Evolutionary conservation across 2,113 vertebrate genomes (phyloP).

Genomic region (Uria aalge): DNA sequence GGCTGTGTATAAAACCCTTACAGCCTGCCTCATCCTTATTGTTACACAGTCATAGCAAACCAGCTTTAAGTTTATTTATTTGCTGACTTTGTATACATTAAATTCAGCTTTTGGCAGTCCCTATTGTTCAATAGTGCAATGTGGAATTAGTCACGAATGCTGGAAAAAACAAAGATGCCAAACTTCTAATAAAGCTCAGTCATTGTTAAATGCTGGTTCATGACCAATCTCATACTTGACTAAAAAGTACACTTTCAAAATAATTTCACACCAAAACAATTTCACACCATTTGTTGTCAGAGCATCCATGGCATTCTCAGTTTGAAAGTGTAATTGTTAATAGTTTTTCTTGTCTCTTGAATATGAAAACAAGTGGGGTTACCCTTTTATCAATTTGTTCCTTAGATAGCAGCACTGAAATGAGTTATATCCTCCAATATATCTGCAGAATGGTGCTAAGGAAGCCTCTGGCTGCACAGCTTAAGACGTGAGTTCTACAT

Average conservation of each 20-base stretch:
- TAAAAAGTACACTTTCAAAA: not conserved
- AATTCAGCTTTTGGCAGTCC: not conserved
- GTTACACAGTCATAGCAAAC: not conserved
- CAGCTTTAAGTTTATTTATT: not conserved
- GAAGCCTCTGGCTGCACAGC: not conserved
- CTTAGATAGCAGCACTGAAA: not conserved
- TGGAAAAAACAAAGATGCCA: not conserved
- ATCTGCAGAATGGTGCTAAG: not conserved
- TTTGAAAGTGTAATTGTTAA: not conserved
- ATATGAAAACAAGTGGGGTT: not conserved
- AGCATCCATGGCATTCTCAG: not conserved
- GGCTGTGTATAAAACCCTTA: not conserved
- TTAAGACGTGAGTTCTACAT: not conserved
- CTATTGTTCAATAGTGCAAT: not conserved
- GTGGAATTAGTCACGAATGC: not conserved
- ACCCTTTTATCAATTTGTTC: not conserved
- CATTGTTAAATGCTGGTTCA: not conserved
- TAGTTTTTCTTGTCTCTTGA: not conserved
- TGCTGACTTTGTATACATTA: not conserved
- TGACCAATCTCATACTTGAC: not conserved
- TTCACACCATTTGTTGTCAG: too few relatives aligned
- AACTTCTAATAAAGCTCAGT: not conserved
- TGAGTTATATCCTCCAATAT: not conserved
- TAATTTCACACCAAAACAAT: not conserved
- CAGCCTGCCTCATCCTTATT: not conserved